Base-by-base conservation (phyloP, 1,140 invertebrate genomes). In the Anoplophora glabripennis region DNA sequence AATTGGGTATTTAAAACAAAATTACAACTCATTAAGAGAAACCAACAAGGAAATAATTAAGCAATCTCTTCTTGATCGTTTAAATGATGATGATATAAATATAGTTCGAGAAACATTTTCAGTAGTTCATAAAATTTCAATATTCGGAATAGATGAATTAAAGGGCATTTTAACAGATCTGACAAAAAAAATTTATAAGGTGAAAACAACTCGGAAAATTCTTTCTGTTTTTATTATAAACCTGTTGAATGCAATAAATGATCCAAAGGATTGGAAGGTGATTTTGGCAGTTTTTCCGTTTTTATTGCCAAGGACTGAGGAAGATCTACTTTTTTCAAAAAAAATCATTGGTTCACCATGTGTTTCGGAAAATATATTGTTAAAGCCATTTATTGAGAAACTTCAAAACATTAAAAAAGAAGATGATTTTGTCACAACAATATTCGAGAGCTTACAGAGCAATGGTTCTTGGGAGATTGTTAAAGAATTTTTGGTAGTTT, bases 221-320 rank as follows among this genome's bases (percentile, higher is more conserved):
- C 17, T 63, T 15, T 40, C 47, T 0, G 18, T 12, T 37, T 12
- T 38, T 15, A 44, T 52, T 12, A 9, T 48, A 35, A 36, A 61
- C 17, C 10, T 61, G 10, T 56, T 59, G 33, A 37, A 4, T 10
- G 28, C 52, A 4, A 44, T n/a, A 12, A 28, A 41, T n/a, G 36
- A 46, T 42, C 7, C 36, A 28, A 53, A 64, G 37, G 63, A 71
- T 60, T 67, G 62, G 52, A 52, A 71, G 10, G 52, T 68, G 10
- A 65, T 81, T 40, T 66, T 86, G 28, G 74, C 78, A 1, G 63
- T 84, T 11, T 64, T 85, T 44, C 83, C 85, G 12, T 82, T 81
- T 64, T 63, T 88, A 14, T 83, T 86, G 65, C 83, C 84, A 7
- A 71, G 68, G 48, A 68, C 75, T 52, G 64, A 79, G n/a, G 67